Percentiles rank a stretch among this genome's conserved stretches.
phyloP scores from a whole-genome alignment of 2,797 vertebrate genomes.

The Poeciliopsis turneri region DNA sequence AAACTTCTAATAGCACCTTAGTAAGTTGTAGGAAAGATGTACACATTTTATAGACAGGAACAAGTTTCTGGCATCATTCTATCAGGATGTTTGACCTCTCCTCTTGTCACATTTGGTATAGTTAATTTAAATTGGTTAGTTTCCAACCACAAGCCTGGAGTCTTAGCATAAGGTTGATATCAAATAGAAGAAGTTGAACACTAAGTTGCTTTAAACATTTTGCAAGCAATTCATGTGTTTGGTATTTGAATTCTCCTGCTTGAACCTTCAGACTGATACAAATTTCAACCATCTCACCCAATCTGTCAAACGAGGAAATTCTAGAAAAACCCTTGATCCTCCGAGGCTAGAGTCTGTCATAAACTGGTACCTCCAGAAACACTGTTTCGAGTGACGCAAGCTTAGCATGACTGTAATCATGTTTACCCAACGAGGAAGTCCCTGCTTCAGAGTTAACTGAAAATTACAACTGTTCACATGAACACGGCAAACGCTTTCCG shows the following conservation, averaged over 20 bases:
- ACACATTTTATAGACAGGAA: background rate
- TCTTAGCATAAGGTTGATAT: background rate
- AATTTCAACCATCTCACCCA: background rate
- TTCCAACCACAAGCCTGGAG: background rate
- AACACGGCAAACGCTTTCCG: background rate
- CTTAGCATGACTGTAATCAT: background rate
- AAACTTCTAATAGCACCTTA: background rate
- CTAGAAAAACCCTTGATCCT: no score
- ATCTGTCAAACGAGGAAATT: background rate
- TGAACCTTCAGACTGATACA: background rate
- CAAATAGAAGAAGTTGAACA: background rate
- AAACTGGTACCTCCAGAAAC: background rate
- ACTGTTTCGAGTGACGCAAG: background rate
- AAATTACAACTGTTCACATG: background rate
- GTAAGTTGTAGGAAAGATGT: background rate
- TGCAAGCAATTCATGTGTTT: background rate
- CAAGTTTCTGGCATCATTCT: background rate
- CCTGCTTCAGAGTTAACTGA: background rate
- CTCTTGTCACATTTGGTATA: background rate
- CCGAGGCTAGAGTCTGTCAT: background rate
- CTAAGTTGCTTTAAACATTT: background rate
- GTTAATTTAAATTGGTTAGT: background rate
- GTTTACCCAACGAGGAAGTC: background rate
- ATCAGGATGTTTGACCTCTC: background rate
- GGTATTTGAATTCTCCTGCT: background rate